Conservation (phyloP, 92 coral and sea anemone genomes). For the Palythoa grandiflora region DNA sequence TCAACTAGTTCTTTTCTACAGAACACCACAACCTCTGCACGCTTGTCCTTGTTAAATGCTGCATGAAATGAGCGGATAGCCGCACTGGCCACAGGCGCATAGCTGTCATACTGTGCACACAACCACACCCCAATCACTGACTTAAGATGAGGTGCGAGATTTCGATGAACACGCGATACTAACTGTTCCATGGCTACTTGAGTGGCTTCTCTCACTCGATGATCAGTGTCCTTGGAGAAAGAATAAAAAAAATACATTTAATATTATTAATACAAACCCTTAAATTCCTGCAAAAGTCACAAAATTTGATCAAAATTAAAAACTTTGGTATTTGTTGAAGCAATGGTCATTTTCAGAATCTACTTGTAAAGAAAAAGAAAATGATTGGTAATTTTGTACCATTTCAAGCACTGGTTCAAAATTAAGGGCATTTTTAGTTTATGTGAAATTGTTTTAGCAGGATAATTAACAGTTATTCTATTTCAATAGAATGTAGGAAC, state of each 20-base stretch:
- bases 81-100: conserved; percentile 89
- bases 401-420: too few relatives aligned
- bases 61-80: conserved; percentile 87
- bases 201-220: conserved; percentile 93
- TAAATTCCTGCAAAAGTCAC: too few relatives aligned
- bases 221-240: conserved; percentile 80
- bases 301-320: too few relatives aligned
- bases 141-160: conserved; percentile 94
- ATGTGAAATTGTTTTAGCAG: neutral
- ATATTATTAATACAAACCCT: too few relatives aligned
- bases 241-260: neutral
- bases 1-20: conserved; percentile 86
- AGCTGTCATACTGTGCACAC: conserved; percentile 91
- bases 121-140: conserved; percentile 91
- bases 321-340: too few relatives aligned
- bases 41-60: conserved; percentile 87
- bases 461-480: too few relatives aligned
- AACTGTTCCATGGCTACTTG: conserved; percentile 96
- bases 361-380: too few relatives aligned
- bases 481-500: too few relatives aligned
- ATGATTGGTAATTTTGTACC: too few relatives aligned
- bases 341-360: too few relatives aligned
- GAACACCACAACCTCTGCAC: conserved; percentile 84
- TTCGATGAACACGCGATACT: conserved; percentile 86
- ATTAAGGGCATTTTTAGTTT: too few relatives aligned